Base-by-base conservation (phyloP, 2,113 vertebrate species). In the Bufo bufo region DNA sequence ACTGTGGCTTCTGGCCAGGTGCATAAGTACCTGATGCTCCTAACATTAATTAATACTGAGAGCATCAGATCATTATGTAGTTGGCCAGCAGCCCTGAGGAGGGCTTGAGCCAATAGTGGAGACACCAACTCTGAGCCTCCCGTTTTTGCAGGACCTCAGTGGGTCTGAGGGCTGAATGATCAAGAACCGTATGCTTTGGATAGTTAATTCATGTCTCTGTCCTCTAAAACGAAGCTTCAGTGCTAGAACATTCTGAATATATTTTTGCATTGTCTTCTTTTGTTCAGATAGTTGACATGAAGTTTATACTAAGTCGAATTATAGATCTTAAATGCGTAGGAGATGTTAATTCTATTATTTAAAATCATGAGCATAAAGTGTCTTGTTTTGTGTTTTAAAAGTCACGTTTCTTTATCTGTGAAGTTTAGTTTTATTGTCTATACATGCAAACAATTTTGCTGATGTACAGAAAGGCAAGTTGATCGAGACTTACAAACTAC, bases 301-400 rank as follows among this genome's bases (percentile, higher is more conserved):
- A 11, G 14, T 75, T 75, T 49, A 10, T 47, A 75, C 45, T 45
- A 10, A 20, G 72, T 75, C 17, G 13, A 47, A 75, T 49, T 17
- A 20, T 9, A 50, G 72, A 75, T 75, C 45, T 50, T 75, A 49
- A 75, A 20, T 10, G 72, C 47, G 72, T 75, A 75, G 45, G 72
- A 75, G 47, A 50, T 20, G 14, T 74, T 74, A 75, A 75, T 75
- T 50, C 72, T 75, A 75, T 49, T 75, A 75, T 50, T 75, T 49
- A 75, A 50, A 75, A 50, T 50, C 72, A 75, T 49, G 17, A 75
- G 72, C 47, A 75, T 49, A 20, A 75, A 49, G 16, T 50, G 72
- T 50, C 72, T 75, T 14, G 17, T 45, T 72, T 75, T 50, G 6
- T 75, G 45, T 20, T 75, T 17, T 75, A 20, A 9, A 50, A 75